These are phyloP conservation scores for Corticium candelabrum DNA, from an alignment of 37 sponge, comb jelly and placozoan genomes.

Conservation along the genomic window DNA sequence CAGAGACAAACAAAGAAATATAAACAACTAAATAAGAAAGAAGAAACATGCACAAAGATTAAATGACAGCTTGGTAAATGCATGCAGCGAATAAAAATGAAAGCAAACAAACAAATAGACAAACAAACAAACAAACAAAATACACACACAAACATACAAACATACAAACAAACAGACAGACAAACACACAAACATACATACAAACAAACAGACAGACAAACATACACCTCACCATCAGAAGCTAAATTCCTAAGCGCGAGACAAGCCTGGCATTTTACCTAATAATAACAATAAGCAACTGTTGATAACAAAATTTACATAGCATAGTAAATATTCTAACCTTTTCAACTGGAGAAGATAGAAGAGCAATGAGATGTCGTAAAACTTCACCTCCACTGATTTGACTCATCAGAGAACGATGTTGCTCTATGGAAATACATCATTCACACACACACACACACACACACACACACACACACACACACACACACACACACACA, in stretches of 20 bases:
- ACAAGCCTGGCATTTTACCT: slow-evolving; percentile 64
- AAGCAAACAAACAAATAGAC: too few relatives aligned
- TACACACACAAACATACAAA: too few relatives aligned
- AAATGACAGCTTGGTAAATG: neutral
- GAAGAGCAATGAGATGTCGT: neutral
- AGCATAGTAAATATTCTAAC: too few relatives aligned
- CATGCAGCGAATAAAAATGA: neutral
- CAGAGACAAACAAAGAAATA: too few relatives aligned
- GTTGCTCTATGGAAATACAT: neutral
- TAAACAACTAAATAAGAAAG: neutral
- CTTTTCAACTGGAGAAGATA: neutral
- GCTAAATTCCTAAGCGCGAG: slow-evolving; percentile 49
- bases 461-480: slow-evolving; percentile 10
- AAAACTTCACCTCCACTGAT: neutral
- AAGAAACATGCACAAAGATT: neutral
- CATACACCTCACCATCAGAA: slow-evolving; percentile 34
- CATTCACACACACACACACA: slow-evolving; percentile 8
- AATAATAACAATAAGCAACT: too few relatives aligned
- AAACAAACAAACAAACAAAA: too few relatives aligned
- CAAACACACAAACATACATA: too few relatives aligned
- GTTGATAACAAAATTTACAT: too few relatives aligned
- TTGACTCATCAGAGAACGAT: neutral
- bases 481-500: slow-evolving; percentile 20
- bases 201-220: neutral
- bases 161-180: too few relatives aligned